These are phyloP conservation scores for Mareca strepera DNA, from an alignment of 2,797 vertebrate species.

Conservation along the genomic window DNA sequence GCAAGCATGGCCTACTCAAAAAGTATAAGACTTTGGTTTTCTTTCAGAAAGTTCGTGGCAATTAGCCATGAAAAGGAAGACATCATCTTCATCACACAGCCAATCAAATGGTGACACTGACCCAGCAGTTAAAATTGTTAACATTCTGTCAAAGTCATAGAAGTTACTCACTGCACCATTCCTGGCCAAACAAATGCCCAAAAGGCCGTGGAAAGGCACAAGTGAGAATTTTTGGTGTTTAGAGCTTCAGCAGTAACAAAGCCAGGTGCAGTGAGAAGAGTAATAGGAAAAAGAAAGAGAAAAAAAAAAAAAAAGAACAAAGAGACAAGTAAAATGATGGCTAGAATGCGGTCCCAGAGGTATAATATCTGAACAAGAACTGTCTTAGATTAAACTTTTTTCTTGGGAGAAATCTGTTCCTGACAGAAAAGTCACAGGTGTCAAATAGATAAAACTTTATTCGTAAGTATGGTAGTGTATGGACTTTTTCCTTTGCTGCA, in stretches of 20 bases:
- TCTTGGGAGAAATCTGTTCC: neutral
- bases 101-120: neutral
- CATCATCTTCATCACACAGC: neutral
- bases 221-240: neutral
- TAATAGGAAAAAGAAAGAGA: neutral
- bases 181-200: neutral
- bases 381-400: neutral
- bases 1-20: neutral
- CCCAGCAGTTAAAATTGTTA: neutral
- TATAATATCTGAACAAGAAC: neutral
- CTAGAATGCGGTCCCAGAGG: neutral
- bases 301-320: neutral
- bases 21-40: neutral
- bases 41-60: neutral
- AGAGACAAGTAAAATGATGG: neutral
- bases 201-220: neutral
- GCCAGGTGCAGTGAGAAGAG: neutral
- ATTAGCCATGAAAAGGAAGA: neutral
- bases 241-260: neutral
- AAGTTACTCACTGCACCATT: neutral
- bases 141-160: neutral
- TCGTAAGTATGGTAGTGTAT: neutral
- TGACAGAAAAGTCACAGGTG: neutral
- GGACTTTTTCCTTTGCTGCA: neutral
- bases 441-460: neutral